phyloP scores from a whole-genome alignment of 2,888 invertebrate species.

The Dromius quadrimaculatus region DNA sequence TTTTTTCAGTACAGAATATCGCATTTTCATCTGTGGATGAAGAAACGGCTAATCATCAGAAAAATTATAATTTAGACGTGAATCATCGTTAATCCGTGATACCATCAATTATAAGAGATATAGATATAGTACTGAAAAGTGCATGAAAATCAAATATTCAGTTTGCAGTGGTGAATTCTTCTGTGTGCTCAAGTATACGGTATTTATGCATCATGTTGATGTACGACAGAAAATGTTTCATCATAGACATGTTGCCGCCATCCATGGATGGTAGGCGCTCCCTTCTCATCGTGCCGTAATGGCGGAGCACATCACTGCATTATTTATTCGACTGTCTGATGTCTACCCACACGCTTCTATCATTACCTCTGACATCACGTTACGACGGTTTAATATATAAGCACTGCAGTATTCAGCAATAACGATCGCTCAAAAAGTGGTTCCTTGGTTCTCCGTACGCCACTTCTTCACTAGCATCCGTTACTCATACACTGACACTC shows the following conservation, averaged over 20 bases:
- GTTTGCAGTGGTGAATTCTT: too few relatives aligned
- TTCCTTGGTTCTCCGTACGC: constrained; percentile 15
- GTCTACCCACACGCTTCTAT: constrained; percentile 45
- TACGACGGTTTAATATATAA: constrained; percentile 42
- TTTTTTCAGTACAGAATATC: too few relatives aligned
- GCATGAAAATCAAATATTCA: not conserved
- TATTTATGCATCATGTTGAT: not conserved
- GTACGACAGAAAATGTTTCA: not conserved
- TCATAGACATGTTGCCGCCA: constrained; percentile 18
- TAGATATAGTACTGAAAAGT: too few relatives aligned
- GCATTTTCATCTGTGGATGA: too few relatives aligned
- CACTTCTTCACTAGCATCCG: constrained; percentile 19
- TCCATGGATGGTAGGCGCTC: not conserved
- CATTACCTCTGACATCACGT: constrained; percentile 44
- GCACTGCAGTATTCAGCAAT: constrained; percentile 47
- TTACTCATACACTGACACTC: constrained; percentile 23
- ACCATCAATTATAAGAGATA: too few relatives aligned
- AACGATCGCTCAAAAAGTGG: constrained; percentile 45
- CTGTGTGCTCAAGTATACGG: not conserved
- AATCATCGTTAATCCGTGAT: too few relatives aligned
- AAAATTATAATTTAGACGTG: too few relatives aligned
- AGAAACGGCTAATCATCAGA: too few relatives aligned
- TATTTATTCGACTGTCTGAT: constrained; percentile 48
- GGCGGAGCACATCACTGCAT: constrained; percentile 47
- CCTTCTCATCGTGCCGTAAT: constrained; percentile 29